phyloP scores from a whole-genome alignment of 2,113 vertebrate species.

The Mesocricetus auratus region DNA sequence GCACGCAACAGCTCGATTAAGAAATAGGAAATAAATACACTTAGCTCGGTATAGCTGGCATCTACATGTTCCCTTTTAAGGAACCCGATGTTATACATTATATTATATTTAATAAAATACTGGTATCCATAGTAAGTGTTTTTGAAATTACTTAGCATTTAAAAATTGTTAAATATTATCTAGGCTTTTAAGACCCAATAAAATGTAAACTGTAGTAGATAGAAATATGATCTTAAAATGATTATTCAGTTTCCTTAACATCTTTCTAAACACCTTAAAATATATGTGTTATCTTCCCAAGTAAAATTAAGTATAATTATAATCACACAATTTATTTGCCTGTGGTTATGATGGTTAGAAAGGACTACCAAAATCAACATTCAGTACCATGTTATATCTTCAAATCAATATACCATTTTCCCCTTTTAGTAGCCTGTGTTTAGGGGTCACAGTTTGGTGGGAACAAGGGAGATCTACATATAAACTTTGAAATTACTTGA shows the following conservation, averaged over 20 bases:
- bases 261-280: conserved; percentile 86
- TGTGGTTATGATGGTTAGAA: conserved; percentile 83
- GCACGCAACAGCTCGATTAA: conserved; percentile 83
- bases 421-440: conserved; percentile 35
- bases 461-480: neutral
- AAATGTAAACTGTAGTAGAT: conserved; percentile 81
- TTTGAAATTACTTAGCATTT: conserved; percentile 1
- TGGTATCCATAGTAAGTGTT: conserved; percentile 32
- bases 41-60: conserved; percentile 65
- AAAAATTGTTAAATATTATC: conserved; percentile 71
- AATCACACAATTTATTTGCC: conserved; percentile 86
- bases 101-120: conserved; percentile 62
- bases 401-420: conserved; percentile 86
- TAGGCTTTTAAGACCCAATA: conserved; percentile 78
- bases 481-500: conserved; percentile 26
- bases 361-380: conserved; percentile 82
- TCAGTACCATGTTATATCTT: conserved; percentile 84
- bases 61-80: conserved; percentile 57
- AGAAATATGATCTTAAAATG: conserved; percentile 84
- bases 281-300: conserved; percentile 85
- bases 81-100: conserved; percentile 49
- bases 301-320: conserved; percentile 87
- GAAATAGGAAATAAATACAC: conserved; percentile 77
- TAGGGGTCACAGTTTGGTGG: conserved; percentile 12
- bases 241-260: conserved; percentile 86